Evolutionary conservation across 2,113 vertebrate genomes (phyloP).

Genomic region (Columba janthina): DNA sequence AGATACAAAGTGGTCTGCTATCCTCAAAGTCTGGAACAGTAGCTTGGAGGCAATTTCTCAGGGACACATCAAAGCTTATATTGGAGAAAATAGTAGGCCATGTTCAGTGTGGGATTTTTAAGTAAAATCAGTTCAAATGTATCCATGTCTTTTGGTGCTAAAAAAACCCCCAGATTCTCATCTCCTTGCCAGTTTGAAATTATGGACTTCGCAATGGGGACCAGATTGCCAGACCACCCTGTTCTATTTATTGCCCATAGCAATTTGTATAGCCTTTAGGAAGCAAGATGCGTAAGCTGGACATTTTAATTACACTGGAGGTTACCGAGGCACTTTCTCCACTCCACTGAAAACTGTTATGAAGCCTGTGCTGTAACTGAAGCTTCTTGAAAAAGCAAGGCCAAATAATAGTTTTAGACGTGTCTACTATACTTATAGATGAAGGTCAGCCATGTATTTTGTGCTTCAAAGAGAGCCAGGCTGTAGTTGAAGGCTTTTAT

Average conservation of each 20-base stretch:
- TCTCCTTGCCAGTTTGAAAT: neutral
- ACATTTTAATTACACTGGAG: neutral
- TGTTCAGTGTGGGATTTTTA: neutral
- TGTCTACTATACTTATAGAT: fast-evolving
- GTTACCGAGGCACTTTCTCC: neutral
- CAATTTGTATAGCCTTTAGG: conserved; percentile 8
- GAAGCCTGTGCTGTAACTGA: neutral
- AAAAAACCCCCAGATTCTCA: neutral
- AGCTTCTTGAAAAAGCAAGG: neutral
- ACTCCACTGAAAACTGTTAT: neutral
- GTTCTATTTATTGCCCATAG: conserved; percentile 28
- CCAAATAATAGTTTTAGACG: neutral
- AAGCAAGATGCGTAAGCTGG: neutral
- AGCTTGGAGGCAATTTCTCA: neutral
- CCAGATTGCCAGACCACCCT: neutral
- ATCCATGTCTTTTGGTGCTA: neutral
- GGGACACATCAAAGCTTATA: neutral
- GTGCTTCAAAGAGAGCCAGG: neutral
- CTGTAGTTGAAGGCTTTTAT: neutral
- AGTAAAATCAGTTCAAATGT: conserved; percentile 2
- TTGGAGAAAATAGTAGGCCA: neutral
- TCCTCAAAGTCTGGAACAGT: neutral
- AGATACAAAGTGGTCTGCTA: neutral
- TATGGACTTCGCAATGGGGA: neutral
- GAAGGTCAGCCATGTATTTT: neutral